These are phyloP conservation scores for Macaria liturata DNA, from an alignment of 2,888 invertebrate species.

Conservation along the genomic window DNA sequence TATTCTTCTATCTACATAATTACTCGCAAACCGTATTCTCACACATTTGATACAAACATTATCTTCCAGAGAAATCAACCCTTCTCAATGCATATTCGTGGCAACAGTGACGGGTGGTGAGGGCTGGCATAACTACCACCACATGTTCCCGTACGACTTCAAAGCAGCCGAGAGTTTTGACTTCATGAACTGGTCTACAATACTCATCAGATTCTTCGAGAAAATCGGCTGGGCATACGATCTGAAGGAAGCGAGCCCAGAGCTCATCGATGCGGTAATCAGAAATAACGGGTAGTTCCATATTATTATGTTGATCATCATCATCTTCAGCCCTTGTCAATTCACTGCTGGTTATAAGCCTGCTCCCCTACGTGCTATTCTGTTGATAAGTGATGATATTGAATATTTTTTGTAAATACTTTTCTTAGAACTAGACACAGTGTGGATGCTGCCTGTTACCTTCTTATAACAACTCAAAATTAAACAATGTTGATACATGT, in stretches of 20 bases:
- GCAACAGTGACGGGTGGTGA: neutral
- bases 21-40: too few relatives aligned
- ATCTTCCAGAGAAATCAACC: neutral
- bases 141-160: neutral
- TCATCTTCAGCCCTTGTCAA: too few relatives aligned
- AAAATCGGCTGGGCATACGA: neutral
- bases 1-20: too few relatives aligned
- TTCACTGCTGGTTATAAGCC: too few relatives aligned
- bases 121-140: constrained; percentile 1
- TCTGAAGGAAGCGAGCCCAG: constrained; percentile 1
- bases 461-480: too few relatives aligned
- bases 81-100: neutral
- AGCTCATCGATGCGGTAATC: neutral
- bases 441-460: too few relatives aligned
- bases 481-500: too few relatives aligned
- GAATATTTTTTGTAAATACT: too few relatives aligned
- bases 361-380: too few relatives aligned
- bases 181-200: neutral
- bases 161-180: neutral
- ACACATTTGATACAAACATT: neutral
- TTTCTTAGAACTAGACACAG: too few relatives aligned
- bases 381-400: too few relatives aligned
- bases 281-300: neutral
- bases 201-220: neutral
- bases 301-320: too few relatives aligned